phyloP scores from a whole-genome alignment of 2,113 vertebrate species.

The Chaetura pelagica region DNA sequence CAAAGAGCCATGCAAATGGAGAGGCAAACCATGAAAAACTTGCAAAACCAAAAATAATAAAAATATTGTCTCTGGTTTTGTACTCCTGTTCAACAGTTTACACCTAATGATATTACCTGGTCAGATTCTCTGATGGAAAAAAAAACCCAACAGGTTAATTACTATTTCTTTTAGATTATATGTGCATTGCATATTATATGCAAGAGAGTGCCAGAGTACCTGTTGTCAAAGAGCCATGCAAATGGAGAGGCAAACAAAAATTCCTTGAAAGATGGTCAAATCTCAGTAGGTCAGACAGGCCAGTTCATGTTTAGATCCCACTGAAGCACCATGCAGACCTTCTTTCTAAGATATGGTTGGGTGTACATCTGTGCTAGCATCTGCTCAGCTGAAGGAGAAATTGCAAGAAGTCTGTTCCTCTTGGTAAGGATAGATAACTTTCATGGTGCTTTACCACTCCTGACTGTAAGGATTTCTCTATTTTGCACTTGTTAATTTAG shows the following conservation, averaged over 20 bases:
- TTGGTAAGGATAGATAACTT: not conserved
- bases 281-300: not conserved
- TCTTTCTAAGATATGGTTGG: not conserved
- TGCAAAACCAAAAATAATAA: not conserved
- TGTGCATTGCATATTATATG: rapidly evolving
- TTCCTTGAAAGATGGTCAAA: not conserved
- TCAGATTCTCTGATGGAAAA: not conserved
- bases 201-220: not conserved
- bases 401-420: not conserved
- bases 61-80: not conserved
- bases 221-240: not conserved
- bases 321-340: not conserved
- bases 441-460: rapidly evolving
- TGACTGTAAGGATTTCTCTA: not conserved
- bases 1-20: not conserved
- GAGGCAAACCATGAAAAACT: not conserved
- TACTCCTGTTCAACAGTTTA: not conserved
- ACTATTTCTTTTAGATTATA: not conserved
- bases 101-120: not conserved
- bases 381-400: not conserved
- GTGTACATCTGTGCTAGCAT: not conserved
- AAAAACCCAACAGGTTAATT: not conserved
- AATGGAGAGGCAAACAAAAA: not conserved
- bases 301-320: not conserved
- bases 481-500: not conserved